A percentile compares a stretch with the other conserved stretches of the same genome.
Evolutionary conservation across 1,140 invertebrate species (phyloP).

Genomic region (Lasioglossum albipes): DNA sequence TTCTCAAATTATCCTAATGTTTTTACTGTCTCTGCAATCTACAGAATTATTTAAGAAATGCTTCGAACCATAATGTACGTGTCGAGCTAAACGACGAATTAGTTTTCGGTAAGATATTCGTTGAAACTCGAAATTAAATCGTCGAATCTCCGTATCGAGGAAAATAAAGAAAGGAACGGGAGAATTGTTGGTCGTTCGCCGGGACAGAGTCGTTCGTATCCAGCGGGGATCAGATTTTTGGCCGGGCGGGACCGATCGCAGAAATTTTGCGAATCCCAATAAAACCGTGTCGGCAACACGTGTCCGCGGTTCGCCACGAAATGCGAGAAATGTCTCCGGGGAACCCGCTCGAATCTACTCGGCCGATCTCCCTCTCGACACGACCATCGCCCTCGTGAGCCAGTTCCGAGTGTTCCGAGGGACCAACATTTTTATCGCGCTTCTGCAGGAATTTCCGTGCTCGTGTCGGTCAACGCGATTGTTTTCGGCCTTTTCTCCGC

Average conservation of each 20-base stretch:
- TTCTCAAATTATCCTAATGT: too few species aligned
- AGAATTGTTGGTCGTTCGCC: background rate
- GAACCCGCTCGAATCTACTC: slow-evolving; percentile 42
- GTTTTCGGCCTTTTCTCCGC: background rate
- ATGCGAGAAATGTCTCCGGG: slow-evolving; percentile 60
- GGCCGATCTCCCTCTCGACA: slow-evolving; percentile 45
- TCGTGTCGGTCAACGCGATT: background rate
- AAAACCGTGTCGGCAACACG: slow-evolving; percentile 59
- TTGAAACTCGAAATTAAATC: background rate
- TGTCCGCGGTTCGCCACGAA: slow-evolving; percentile 47
- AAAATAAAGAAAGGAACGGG: background rate
- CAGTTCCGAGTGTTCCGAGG: background rate
- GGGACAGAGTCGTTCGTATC: slow-evolving; percentile 19
- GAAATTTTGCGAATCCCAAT: slow-evolving; percentile 61
- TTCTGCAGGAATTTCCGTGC: background rate
- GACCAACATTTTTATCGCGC: background rate
- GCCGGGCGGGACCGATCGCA: slow-evolving; percentile 23
- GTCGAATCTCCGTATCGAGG: background rate
- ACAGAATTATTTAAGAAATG: too few species aligned
- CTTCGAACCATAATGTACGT: too few species aligned
- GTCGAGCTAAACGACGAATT: too few species aligned
- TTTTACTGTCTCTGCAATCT: too few species aligned
- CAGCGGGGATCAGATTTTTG: slow-evolving; percentile 42
- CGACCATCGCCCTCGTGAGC: slow-evolving; percentile 16
- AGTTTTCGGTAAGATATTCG: too few species aligned